A percentile compares a stretch with the other conserved stretches of the same genome.
Conservation (phyloP, 2,888 invertebrate species). For the Trachelus stipa region DNA sequence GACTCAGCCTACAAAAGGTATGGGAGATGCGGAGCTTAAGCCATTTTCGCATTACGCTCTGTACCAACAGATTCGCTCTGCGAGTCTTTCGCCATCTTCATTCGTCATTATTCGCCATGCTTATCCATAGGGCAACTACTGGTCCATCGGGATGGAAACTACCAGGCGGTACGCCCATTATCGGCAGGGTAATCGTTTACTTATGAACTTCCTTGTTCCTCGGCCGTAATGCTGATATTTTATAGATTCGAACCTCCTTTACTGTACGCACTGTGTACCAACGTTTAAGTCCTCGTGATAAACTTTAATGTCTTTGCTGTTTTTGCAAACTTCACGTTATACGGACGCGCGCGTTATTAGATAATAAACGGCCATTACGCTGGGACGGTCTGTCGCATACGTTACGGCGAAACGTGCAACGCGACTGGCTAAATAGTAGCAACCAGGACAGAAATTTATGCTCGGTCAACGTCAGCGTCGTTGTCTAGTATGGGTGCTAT, state of each 20-base stretch:
- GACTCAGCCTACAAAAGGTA: constrained; percentile 52
- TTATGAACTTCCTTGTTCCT: background rate
- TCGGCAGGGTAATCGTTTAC: background rate
- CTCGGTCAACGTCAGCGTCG: constrained; percentile 12
- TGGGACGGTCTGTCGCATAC: background rate
- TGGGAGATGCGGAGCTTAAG: background rate
- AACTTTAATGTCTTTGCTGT: background rate
- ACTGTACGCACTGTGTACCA: background rate
- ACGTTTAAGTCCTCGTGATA: background rate
- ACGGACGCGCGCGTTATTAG: background rate
- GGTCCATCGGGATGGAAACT: background rate
- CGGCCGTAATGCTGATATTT: background rate
- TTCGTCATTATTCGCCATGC: constrained; percentile 25
- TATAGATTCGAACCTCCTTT: background rate
- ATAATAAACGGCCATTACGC: background rate
- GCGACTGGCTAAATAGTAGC: background rate
- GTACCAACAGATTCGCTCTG: constrained; percentile 18
- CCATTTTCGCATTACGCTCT: constrained; percentile 12
- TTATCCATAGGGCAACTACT: background rate
- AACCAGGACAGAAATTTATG: constrained; percentile 37
- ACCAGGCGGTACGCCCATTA: background rate
- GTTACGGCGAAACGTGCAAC: background rate
- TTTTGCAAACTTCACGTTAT: background rate
- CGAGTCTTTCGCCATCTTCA: constrained; percentile 16
- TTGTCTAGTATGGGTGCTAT: constrained; percentile 26